These are phyloP conservation scores for Platysternon megacephalum DNA, from an alignment of 2,113 vertebrate species.

Conservation along the genomic window DNA sequence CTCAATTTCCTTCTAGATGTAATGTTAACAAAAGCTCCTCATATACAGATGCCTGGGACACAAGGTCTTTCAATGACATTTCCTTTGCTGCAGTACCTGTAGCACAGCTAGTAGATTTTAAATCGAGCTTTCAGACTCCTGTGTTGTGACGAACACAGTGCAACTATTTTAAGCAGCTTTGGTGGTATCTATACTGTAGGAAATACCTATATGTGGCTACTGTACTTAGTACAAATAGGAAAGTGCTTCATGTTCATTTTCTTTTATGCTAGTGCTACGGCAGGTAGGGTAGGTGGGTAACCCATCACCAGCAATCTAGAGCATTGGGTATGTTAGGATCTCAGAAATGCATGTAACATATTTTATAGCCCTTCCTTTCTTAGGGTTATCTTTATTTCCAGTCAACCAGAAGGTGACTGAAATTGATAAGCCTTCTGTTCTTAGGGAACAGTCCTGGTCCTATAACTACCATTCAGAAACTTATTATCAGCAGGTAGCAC, in stretches of 20 bases:
- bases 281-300: rapidly evolving
- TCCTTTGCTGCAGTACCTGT: neutral
- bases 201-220: neutral
- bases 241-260: neutral
- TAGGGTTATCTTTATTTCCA: neutral
- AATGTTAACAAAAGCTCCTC: neutral
- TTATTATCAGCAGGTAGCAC: neutral
- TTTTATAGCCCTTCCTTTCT: neutral
- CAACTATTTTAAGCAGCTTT: neutral
- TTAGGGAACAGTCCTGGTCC: neutral
- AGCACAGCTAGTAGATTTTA: neutral
- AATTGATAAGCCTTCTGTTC: neutral
- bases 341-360: neutral
- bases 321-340: rapidly evolving
- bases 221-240: neutral
- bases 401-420: neutral
- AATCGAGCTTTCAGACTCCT: neutral
- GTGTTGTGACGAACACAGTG: neutral
- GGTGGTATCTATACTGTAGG: neutral
- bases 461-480: neutral
- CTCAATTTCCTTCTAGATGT: neutral
- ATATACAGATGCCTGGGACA: neutral
- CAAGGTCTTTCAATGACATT: neutral
- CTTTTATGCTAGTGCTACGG: neutral
- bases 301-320: neutral